Evolutionary conservation across 1,140 invertebrate genomes (phyloP), one percentile per base, ranked within the genome.

Genomic region (Drosophila parvula): DNA sequence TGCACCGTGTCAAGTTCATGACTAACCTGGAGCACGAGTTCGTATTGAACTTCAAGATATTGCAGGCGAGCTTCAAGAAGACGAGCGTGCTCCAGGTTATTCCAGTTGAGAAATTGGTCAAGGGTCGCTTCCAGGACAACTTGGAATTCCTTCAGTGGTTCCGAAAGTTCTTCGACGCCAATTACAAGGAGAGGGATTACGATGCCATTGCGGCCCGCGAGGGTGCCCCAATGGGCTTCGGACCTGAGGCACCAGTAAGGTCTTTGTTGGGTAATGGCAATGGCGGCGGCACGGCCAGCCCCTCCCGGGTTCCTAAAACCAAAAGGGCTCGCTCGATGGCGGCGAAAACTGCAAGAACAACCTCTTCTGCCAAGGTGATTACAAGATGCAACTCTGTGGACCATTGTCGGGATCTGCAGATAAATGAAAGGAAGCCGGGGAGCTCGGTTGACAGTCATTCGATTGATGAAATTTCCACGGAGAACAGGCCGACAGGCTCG

Each of bases 91-190:
- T 99, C 92, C 99, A 99, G 96, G 98, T 99, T 95, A 98, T 99
- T 93, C 97, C 98, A 70, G 97, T 99, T 91, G 98, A 99, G 93
- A 98, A 96, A 93, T 95, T 99, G 92, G 97, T 99, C 91, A 99
- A 99, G 93, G 98, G 98, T 78, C 96, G 97, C 90, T 99, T 99
- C 93, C 97, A 98, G 95, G 98, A 99, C 93, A 99, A 99, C 94
- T 99, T 99, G 95, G 98, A 99, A 93, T 99, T 99, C 94, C 95
- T 99, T 67, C 99, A 99, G 94, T 99, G 98, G 98, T 99, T 99
- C 94, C 99, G 99, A 94, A 99, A 99, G 92, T 73, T 73, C 22
- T 41, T 50, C 0, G 45, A 68, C 5, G 58, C 64, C 18, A 63
- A 67, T 44, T 27, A 22, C 14, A 14, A 14, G 8, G 7, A n/a